Conservation (phyloP, 1,140 invertebrate species). For the Heliconius hewitsoni region DNA sequence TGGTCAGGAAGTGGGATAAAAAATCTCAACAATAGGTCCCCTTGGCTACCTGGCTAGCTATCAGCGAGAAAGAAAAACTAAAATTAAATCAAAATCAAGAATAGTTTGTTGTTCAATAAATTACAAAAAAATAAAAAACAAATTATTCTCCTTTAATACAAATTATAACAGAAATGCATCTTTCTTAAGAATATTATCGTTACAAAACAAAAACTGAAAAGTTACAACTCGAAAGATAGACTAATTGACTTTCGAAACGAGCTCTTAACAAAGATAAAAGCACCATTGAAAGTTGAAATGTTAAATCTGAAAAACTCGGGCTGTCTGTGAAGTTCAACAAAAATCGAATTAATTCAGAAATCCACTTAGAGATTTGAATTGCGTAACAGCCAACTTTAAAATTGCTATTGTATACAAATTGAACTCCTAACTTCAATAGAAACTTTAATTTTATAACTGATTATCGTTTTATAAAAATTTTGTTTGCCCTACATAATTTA, state of each 20-base stretch:
- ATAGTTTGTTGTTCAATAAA: too few relatives aligned
- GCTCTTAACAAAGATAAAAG: constrained; percentile 33
- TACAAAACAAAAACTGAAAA: constrained; percentile 19
- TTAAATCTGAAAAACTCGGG: constrained; percentile 41
- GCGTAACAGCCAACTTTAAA: constrained; percentile 31
- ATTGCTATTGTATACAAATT: constrained; percentile 32
- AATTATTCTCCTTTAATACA: neutral
- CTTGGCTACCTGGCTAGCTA: too few relatives aligned
- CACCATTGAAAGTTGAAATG: constrained; percentile 45
- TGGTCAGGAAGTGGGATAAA: too few relatives aligned
- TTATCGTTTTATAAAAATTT: neutral
- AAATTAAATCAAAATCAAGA: too few relatives aligned
- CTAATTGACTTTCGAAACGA: constrained; percentile 34
- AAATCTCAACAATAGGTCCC: too few relatives aligned
- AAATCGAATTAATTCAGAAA: constrained; percentile 59
- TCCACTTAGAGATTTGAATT: constrained; percentile 32
- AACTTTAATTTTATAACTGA: constrained; percentile 3
- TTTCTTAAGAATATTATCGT: constrained; percentile 13
- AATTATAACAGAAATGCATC: neutral
- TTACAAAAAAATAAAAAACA: neutral
- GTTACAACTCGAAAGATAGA: constrained; percentile 34
- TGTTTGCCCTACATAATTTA: neutral
- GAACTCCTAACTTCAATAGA: constrained; percentile 18
- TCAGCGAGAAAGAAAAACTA: too few relatives aligned
- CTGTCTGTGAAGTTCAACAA: constrained; percentile 55